Percentiles rank a stretch among this genome's conserved stretches.
Evolutionary conservation across 2,888 invertebrate species (phyloP).

Genomic region (Ochropacha duplaris): DNA sequence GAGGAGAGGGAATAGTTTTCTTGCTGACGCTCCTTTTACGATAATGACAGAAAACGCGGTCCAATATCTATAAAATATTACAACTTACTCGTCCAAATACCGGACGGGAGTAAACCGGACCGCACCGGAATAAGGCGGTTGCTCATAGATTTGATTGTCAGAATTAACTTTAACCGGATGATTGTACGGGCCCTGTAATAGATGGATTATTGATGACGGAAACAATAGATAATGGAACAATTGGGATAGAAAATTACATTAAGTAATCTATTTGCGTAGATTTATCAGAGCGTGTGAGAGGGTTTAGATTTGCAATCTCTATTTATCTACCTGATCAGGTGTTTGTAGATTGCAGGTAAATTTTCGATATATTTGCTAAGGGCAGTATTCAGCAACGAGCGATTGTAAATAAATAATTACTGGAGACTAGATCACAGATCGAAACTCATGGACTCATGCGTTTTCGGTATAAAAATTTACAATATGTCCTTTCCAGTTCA

Average conservation of each 20-base stretch:
- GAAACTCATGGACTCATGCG: no score
- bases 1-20: slow-evolving; percentile 79
- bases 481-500: no score
- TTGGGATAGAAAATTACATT: not conserved
- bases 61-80: slow-evolving; percentile 81
- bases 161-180: slow-evolving; percentile 61
- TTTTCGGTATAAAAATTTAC: no score
- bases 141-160: slow-evolving; percentile 61
- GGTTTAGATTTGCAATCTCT: not conserved
- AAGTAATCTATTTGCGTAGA: not conserved
- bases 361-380: not conserved
- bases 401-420: not conserved
- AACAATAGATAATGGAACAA: slow-evolving; percentile 2
- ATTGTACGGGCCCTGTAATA: slow-evolving; percentile 35
- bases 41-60: slow-evolving; percentile 80
- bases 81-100: slow-evolving; percentile 42
- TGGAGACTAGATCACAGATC: no score
- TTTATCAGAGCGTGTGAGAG: not conserved
- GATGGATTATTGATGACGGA: slow-evolving; percentile 15
- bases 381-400: not conserved
- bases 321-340: not conserved
- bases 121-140: slow-evolving; percentile 35
- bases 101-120: slow-evolving; percentile 26
- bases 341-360: not conserved
- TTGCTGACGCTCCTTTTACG: slow-evolving; percentile 82